Conservation (phyloP, 2,888 invertebrate species). For the Spicauda simplicius region DNA sequence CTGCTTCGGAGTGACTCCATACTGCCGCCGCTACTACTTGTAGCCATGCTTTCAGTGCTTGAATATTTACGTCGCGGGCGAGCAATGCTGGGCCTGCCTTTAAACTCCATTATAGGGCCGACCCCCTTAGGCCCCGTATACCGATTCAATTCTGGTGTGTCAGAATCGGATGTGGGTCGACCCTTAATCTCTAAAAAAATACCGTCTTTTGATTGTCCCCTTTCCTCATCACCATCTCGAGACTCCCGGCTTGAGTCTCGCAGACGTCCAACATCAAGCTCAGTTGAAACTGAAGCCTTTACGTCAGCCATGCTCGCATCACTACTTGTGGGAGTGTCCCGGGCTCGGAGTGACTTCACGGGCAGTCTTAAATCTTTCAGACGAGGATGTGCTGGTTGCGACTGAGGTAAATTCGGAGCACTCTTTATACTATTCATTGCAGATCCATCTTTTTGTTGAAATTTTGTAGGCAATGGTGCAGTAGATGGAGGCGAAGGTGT, state of each 20-base stretch:
- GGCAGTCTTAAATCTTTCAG: slow-evolving; percentile 90
- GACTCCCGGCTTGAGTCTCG: slow-evolving; percentile 82
- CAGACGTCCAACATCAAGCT: slow-evolving; percentile 78
- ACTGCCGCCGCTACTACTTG: slow-evolving; percentile 94
- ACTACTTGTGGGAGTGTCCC: slow-evolving; percentile 86
- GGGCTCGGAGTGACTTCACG: slow-evolving; percentile 87
- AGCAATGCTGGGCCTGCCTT: slow-evolving; percentile 83
- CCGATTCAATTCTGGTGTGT: slow-evolving; percentile 83
- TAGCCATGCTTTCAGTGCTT: slow-evolving; percentile 94
- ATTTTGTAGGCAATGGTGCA: slow-evolving; percentile 92
- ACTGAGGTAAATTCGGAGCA: slow-evolving; percentile 90
- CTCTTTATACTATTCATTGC: slow-evolving; percentile 92
- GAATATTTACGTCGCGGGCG: slow-evolving; percentile 87
- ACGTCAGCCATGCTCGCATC: slow-evolving; percentile 87
- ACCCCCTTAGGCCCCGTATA: slow-evolving; percentile 83
- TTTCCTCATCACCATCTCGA: slow-evolving; percentile 88
- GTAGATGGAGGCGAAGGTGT: slow-evolving; percentile 94
- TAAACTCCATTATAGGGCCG: slow-evolving; percentile 86
- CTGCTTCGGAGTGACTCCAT: slow-evolving; percentile 95
- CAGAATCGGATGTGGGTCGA: slow-evolving; percentile 86
- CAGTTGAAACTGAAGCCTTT: slow-evolving; percentile 78
- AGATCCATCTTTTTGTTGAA: slow-evolving; percentile 88
- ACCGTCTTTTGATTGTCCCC: slow-evolving; percentile 88
- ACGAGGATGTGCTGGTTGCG: slow-evolving; percentile 88
- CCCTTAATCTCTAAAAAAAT: slow-evolving; percentile 90